Conservation (phyloP, 2,888 invertebrate species). For the Odontocerum albicorne region DNA sequence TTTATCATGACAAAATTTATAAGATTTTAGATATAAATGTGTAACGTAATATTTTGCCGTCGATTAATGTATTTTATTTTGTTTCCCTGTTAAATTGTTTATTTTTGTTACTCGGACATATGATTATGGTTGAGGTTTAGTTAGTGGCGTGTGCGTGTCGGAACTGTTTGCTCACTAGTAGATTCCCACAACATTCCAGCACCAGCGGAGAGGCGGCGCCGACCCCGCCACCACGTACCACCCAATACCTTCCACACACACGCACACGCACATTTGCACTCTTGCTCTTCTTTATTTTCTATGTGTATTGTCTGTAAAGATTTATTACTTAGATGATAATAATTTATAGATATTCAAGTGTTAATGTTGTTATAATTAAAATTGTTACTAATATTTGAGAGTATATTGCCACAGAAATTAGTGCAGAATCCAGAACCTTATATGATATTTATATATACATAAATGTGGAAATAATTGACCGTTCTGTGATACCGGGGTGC, state of each 20-base stretch:
- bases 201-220: no score
- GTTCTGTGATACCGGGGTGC: constrained; percentile 35
- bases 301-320: constrained; percentile 28
- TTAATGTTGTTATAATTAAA: constrained; percentile 60
- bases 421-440: constrained; percentile 20
- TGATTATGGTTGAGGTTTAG: neutral
- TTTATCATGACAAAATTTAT: constrained; percentile 22
- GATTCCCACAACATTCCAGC: no score
- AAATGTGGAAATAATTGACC: constrained; percentile 31
- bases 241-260: no score
- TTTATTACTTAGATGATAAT: constrained; percentile 33
- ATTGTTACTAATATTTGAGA: constrained; percentile 62
- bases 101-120: constrained; percentile 1
- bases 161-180: no score
- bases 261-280: no score
- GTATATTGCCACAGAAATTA: constrained; percentile 48
- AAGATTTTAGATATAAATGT: constrained; percentile 14
- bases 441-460: constrained; percentile 14
- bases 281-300: no score
- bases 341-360: constrained; percentile 51
- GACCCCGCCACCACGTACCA: constrained; percentile 12
- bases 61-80: constrained; percentile 18
- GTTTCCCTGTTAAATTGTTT: constrained; percentile 13
- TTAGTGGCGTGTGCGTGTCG: neutral
- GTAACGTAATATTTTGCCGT: constrained; percentile 12